A percentile compares a stretch with the other conserved stretches of the same genome.
phyloP scores from a whole-genome alignment of 2,888 invertebrate genomes.

The Heliconius aoede region DNA sequence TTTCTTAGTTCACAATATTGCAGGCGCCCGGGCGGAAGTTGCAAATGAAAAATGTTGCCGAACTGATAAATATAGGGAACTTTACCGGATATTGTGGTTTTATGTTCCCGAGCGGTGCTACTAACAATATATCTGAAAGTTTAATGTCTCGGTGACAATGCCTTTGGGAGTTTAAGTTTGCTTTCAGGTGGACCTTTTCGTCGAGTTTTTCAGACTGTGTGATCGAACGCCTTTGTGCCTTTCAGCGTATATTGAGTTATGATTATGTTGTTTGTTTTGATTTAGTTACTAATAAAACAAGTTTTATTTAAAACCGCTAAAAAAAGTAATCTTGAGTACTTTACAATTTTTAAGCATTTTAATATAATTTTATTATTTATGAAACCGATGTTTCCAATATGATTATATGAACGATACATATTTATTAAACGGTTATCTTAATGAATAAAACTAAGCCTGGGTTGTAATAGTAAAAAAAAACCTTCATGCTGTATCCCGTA shows the following conservation, averaged over 20 bases:
- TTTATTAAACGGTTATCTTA: too few relatives aligned
- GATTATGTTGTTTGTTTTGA: background rate
- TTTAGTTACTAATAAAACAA: background rate
- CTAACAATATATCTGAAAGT: conserved; percentile 37
- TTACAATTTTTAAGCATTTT: too few relatives aligned
- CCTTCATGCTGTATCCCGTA: too few relatives aligned
- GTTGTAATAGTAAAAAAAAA: too few relatives aligned
- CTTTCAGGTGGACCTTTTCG: conserved; percentile 23
- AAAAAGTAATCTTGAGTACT: too few relatives aligned
- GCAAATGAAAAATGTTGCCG: conserved; percentile 67
- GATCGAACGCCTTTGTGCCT: background rate
- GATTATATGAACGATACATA: too few relatives aligned
- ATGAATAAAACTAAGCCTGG: too few relatives aligned
- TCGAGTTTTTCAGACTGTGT: conserved; percentile 6
- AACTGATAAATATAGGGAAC: conserved; percentile 55
- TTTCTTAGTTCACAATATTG: conserved; percentile 60
- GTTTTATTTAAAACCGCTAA: too few relatives aligned
- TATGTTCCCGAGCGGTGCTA: conserved; percentile 48
- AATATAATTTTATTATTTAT: too few relatives aligned
- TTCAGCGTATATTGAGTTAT: background rate
- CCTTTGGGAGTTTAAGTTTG: conserved; percentile 22
- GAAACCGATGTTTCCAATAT: too few relatives aligned
- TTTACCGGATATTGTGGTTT: conserved; percentile 60
- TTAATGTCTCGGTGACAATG: conserved; percentile 31
- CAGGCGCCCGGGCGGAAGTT: conserved; percentile 54